Base-by-base conservation (phyloP, 2,888 invertebrate genomes). In the Cephus runcator region DNA sequence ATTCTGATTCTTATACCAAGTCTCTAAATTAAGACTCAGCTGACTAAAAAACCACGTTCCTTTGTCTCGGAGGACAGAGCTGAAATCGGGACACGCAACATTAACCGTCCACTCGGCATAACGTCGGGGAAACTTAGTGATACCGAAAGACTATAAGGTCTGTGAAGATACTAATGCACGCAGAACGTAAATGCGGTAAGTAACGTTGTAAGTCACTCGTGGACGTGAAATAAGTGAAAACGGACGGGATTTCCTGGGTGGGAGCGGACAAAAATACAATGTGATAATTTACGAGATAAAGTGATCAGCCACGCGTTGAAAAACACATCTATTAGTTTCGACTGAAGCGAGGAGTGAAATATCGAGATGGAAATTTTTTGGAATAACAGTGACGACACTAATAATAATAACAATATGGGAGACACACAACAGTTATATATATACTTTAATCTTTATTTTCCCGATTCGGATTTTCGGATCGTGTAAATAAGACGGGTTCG, bases 61-160 rank as follows among this genome's bases (percentile, higher is more conserved):
- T 79, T 80, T 80, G 80, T 82, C 78, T 79, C 77, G 76, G 73
- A 12, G 77, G 79, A 81, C 68, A 35, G 11, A 75, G 80, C 82
- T 80, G 80, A 84, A 85, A 85, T 85, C 80, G 80, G 83, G 84
- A 84, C 84, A 84, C 85, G 85, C 86, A 85, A 88, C 87, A 88
- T 88, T 87, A 88, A 87, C 85, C 34, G 36, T 30, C 74, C 74
- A 35, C 34, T 30, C 12, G 34, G 84, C 86, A 86, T 86, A 85
- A 84, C 85, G 78, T n/a, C 71, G 56, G 23, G 40, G 23, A 56
- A 56, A 56, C 56, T 56, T 56, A 2, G 56, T 23, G 56, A 56
- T 56, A 56, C 23, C 56, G 9, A 56, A 56, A 56, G 56, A 9
- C 56, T 56, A 23, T 56, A 9, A 56, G 56, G 56, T 56, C 56